Conservation (phyloP, 2,888 invertebrate species). For the Mycogona germanica region DNA sequence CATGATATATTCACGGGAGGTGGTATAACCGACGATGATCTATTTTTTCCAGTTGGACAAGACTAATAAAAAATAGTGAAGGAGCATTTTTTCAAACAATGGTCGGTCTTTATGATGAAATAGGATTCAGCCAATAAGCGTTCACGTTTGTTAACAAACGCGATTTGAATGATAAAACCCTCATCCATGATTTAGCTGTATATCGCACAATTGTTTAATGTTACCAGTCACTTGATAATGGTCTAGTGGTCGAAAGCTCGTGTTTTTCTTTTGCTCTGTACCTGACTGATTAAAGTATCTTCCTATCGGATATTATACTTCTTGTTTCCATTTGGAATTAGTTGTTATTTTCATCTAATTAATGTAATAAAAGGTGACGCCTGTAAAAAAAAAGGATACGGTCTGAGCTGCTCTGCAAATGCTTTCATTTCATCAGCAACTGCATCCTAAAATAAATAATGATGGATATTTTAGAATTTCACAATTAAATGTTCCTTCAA, state of each 20-base stretch:
- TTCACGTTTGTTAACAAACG: too few species aligned
- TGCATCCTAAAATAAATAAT: constrained; percentile 49
- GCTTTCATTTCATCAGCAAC: constrained; percentile 92
- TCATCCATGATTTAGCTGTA: too few species aligned
- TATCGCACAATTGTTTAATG: too few species aligned
- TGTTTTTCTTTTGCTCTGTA: too few species aligned
- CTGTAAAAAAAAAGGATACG: constrained; percentile 33
- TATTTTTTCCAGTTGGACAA: constrained; percentile 14
- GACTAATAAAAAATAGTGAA: constrained; percentile 1
- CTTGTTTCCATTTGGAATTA: background rate
- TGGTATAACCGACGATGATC: constrained; percentile 13
- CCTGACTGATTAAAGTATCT: background rate
- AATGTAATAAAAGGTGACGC: background rate
- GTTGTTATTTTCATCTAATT: background rate
- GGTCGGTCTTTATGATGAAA: background rate
- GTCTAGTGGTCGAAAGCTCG: too few species aligned
- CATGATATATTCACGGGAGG: background rate
- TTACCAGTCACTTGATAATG: too few species aligned
- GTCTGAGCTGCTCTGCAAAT: constrained; percentile 87
- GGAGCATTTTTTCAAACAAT: background rate
- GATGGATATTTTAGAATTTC: background rate
- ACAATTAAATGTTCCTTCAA: background rate
- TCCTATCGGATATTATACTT: background rate
- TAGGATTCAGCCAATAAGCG: too few species aligned
- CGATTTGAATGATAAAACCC: too few species aligned